Evolutionary conservation across 2,888 invertebrate genomes (phyloP).

Genomic region (Drosophila mulleri): DNA sequence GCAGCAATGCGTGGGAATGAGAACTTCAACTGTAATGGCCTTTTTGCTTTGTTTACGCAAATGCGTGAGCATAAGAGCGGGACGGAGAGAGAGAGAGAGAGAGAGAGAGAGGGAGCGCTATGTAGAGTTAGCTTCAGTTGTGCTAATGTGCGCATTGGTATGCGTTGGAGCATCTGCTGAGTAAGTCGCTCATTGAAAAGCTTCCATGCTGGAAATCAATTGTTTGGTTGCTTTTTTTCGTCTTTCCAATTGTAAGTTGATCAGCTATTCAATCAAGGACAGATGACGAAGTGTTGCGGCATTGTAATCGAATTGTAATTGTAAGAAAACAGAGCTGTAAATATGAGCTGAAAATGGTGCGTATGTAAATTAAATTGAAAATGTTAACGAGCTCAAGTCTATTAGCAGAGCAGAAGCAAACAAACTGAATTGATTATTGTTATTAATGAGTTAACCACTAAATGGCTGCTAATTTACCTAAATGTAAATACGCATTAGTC

Average conservation of each 20-base stretch:
- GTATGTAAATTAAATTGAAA: not conserved
- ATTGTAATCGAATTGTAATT: constrained; percentile 4
- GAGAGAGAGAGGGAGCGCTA: not conserved
- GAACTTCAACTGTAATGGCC: constrained; percentile 55
- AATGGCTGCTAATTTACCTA: constrained; percentile 64
- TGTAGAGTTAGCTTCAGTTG: constrained; percentile 38
- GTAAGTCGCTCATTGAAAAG: constrained; percentile 12
- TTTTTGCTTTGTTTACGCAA: constrained; percentile 31
- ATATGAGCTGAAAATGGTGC: not conserved
- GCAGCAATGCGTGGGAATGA: constrained; percentile 72
- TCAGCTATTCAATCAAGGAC: constrained; percentile 11
- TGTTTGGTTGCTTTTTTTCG: not conserved
- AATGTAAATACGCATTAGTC: constrained; percentile 73
- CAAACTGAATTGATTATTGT: constrained; percentile 10
- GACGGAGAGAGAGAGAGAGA: not conserved
- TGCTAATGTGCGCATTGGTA: constrained; percentile 38
- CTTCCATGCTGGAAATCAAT: constrained; percentile 7
- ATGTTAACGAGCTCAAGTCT: not conserved
- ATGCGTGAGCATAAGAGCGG: constrained; percentile 20
- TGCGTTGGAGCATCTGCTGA: constrained; percentile 22
- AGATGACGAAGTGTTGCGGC: constrained; percentile 1
- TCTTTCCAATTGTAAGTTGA: constrained; percentile 13
- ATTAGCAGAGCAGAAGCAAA: not conserved
- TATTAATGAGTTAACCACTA: constrained; percentile 55
- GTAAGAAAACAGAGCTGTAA: not conserved